phyloP scores from a whole-genome alignment of 2,113 vertebrate species.

The Aptenodytes patagonicus region DNA sequence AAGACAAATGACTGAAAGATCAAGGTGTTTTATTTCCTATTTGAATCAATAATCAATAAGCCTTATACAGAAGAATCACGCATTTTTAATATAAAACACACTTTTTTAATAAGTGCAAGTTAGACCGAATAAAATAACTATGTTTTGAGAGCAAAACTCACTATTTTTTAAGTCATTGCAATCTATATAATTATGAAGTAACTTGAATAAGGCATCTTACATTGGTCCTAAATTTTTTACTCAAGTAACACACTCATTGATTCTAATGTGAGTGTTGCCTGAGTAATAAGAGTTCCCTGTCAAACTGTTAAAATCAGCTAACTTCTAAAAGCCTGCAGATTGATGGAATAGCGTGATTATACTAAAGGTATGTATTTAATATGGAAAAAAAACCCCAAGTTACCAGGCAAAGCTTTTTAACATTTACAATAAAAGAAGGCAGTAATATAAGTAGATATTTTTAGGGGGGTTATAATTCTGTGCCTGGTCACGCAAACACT shows the following conservation, averaged over 20 bases:
- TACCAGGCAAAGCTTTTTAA: slow-evolving; percentile 3
- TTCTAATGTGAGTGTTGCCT: slow-evolving; percentile 30
- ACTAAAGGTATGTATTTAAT: slow-evolving; percentile 3
- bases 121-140: background rate
- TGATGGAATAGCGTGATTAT: background rate
- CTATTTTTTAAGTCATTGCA: slow-evolving; percentile 18
- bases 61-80: background rate
- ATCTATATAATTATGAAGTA: slow-evolving; percentile 36
- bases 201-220: slow-evolving; percentile 50
- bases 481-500: background rate
- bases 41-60: slow-evolving; percentile 31
- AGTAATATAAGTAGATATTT: slow-evolving; percentile 29
- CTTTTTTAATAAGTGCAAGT: slow-evolving; percentile 12
- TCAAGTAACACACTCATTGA: slow-evolving; percentile 41
- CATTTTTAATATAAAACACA: background rate
- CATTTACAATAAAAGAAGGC: slow-evolving; percentile 32
- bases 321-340: slow-evolving; percentile 20
- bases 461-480: background rate
- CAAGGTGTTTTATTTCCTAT: slow-evolving; percentile 56
- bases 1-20: slow-evolving; percentile 41
- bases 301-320: slow-evolving; percentile 37
- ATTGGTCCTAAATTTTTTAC: slow-evolving; percentile 24
- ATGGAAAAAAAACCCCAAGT: background rate
- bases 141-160: slow-evolving; percentile 15
- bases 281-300: slow-evolving; percentile 47